Conservation (phyloP, 2,113 vertebrate species). For the Coptodon rendalli region DNA sequence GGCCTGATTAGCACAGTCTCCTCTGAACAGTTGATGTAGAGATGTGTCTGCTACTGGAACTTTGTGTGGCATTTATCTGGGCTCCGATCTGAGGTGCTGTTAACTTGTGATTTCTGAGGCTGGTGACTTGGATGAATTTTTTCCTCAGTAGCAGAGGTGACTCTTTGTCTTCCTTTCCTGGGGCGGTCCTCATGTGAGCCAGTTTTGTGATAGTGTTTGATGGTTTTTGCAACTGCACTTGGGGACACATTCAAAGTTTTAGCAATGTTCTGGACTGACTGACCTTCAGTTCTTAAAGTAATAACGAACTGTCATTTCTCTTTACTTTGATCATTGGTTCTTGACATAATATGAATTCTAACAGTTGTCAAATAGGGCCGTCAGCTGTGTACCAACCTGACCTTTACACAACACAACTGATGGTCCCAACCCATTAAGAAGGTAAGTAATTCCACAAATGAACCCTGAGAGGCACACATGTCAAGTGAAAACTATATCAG, state of each 20-base stretch:
- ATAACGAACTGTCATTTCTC: accelerated
- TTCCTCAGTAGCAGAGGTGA: neutral
- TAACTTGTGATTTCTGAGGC: neutral
- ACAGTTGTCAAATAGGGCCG: neutral
- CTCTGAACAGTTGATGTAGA: neutral
- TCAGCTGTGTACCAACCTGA: neutral
- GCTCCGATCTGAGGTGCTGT: neutral
- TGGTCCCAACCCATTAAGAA: neutral
- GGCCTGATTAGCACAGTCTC: neutral
- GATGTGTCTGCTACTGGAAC: neutral
- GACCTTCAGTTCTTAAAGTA: neutral
- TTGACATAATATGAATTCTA: neutral
- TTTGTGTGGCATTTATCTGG: neutral
- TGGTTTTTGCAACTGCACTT: neutral
- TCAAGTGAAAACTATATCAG: neutral
- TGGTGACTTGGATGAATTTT: neutral
- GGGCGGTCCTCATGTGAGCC: neutral
- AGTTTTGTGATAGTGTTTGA: neutral
- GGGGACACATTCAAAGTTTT: neutral
- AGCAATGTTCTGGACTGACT: neutral
- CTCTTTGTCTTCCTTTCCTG: neutral
- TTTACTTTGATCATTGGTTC: neutral
- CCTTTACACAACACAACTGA: neutral
- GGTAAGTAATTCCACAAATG: neutral
- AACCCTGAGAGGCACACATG: neutral